Evolutionary conservation across 2,888 invertebrate genomes (phyloP).

Genomic region (Drosophila aldrichi): DNA sequence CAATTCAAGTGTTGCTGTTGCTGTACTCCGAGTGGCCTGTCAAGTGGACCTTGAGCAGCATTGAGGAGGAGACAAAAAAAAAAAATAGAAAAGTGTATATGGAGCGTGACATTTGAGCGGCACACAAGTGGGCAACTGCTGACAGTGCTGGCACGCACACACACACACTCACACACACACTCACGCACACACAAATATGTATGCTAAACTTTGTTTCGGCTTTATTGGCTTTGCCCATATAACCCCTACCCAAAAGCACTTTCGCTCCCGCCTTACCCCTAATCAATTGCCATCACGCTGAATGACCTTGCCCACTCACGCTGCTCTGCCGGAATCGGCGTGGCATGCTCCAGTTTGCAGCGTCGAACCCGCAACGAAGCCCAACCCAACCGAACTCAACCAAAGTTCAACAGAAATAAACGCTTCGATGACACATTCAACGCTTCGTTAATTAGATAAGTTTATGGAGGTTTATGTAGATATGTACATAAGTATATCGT

Average conservation of each 20-base stretch:
- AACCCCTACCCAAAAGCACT: not conserved
- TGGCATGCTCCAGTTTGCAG: slow-evolving; percentile 36
- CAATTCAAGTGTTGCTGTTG: slow-evolving; percentile 21
- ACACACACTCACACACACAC: not conserved
- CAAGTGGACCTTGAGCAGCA: slow-evolving; percentile 32
- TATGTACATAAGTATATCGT: not conserved
- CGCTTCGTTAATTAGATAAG: slow-evolving; percentile 59
- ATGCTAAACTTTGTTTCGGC: slow-evolving; percentile 40
- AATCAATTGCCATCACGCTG: slow-evolving; percentile 9
- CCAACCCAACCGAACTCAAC: slow-evolving; percentile 11
- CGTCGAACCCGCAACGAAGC: not conserved
- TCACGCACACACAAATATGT: slow-evolving; percentile 4
- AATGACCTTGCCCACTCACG: slow-evolving; percentile 43
- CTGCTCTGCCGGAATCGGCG: slow-evolving; percentile 6
- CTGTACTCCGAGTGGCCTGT: slow-evolving; percentile 18
- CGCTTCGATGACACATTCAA: slow-evolving; percentile 66
- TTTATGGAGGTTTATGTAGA: not conserved
- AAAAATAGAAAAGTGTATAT: not conserved
- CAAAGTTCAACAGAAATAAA: slow-evolving; percentile 34
- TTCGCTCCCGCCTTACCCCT: not conserved
- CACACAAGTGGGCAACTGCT: slow-evolving; percentile 29
- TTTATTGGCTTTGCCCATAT: slow-evolving; percentile 25
- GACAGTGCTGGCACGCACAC: slow-evolving; percentile 24
- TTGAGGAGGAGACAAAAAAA: slow-evolving; percentile 5
- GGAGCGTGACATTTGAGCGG: slow-evolving; percentile 47